Evolutionary conservation across 2,888 invertebrate species (phyloP).

Genomic region (Eristalinus sepulchralis): DNA sequence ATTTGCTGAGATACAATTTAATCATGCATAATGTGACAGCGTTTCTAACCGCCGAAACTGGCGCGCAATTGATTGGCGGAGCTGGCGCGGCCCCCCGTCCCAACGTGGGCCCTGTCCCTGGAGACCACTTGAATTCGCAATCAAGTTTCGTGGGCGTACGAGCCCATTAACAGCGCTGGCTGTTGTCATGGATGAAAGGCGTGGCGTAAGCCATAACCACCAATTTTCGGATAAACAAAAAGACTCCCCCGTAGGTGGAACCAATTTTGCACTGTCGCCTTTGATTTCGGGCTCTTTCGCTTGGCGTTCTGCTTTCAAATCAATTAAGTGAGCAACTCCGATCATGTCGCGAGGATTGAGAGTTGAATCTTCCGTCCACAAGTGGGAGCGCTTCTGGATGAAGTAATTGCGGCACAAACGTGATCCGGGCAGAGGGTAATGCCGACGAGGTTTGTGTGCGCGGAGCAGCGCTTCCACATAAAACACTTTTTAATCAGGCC

Average conservation of each 20-base stretch:
- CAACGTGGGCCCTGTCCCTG: neutral
- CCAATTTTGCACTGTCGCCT: slow-evolving; percentile 25
- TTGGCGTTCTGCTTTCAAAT: slow-evolving; percentile 34
- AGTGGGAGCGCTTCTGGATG: slow-evolving; percentile 65
- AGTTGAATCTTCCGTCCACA: slow-evolving; percentile 63
- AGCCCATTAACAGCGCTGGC: slow-evolving; percentile 43
- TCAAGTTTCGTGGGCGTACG: slow-evolving; percentile 60
- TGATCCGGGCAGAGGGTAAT: slow-evolving; percentile 48
- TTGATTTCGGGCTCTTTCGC: neutral
- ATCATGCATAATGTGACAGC: slow-evolving; percentile 40
- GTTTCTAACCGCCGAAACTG: slow-evolving; percentile 18
- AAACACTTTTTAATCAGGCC: slow-evolving; percentile 73
- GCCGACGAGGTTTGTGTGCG: slow-evolving; percentile 42
- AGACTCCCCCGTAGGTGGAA: slow-evolving; percentile 21
- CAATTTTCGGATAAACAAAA: slow-evolving; percentile 27
- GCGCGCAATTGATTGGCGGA: slow-evolving; percentile 17
- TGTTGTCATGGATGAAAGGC: slow-evolving; percentile 66
- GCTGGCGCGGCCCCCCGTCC: neutral
- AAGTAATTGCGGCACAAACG: slow-evolving; percentile 65
- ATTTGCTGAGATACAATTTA: slow-evolving; percentile 8
- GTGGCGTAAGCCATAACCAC: slow-evolving; percentile 60
- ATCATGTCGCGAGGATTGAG: slow-evolving; percentile 53
- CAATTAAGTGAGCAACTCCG: slow-evolving; percentile 63
- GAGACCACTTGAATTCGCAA: slow-evolving; percentile 46
- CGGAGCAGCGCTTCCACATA: slow-evolving; percentile 54